phyloP scores from a whole-genome alignment of 1,140 invertebrate genomes.

The Drosophila kanapiae region DNA sequence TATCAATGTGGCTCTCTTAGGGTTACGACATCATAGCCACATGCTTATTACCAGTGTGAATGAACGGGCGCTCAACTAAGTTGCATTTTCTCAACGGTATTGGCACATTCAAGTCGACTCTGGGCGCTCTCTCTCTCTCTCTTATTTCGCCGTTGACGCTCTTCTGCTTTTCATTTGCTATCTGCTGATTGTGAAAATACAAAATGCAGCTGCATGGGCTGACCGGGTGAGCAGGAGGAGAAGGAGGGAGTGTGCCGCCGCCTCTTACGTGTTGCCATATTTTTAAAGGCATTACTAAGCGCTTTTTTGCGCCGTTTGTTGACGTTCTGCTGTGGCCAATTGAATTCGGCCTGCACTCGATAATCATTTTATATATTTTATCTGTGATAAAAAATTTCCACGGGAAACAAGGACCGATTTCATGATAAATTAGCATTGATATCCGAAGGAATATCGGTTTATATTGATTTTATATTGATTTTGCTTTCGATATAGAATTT shows the following conservation, averaged over 20 bases:
- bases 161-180: conserved; percentile 54
- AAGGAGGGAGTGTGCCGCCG: neutral
- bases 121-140: conserved; percentile 27
- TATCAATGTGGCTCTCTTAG: conserved; percentile 14
- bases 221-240: neutral
- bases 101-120: conserved; percentile 20
- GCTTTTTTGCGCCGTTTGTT: conserved; percentile 68
- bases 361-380: conserved; percentile 75
- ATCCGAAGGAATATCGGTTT: neutral
- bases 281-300: conserved; percentile 84
- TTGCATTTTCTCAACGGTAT: conserved; percentile 50
- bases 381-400: conserved; percentile 66
- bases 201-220: conserved; percentile 43
- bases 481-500: neutral
- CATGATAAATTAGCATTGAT: conserved; percentile 24
- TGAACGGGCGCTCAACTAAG: conserved; percentile 68
- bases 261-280: conserved; percentile 83
- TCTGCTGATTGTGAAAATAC: conserved; percentile 74
- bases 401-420: conserved; percentile 16
- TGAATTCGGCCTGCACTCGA: conserved; percentile 64
- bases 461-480: neutral
- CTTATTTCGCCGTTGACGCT: conserved; percentile 17
- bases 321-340: conserved; percentile 56
- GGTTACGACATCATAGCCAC: conserved; percentile 76
- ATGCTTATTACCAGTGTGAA: conserved; percentile 60